Conservation (phyloP, 2,113 vertebrate species). For the Mionectes macconnelli region DNA sequence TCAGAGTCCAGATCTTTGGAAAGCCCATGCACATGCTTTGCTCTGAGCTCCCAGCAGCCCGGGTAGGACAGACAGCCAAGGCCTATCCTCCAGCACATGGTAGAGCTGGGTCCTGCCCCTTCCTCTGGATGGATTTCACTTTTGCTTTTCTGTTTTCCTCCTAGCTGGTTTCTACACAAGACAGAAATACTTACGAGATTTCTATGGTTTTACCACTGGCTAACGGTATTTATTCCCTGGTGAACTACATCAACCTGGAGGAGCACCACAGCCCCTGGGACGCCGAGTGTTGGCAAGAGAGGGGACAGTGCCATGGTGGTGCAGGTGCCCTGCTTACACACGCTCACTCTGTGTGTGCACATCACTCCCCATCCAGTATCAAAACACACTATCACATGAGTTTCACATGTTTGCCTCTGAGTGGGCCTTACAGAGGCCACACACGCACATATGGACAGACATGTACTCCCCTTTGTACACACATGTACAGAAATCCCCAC, state of each 20-base stretch:
- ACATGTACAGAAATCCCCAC: not conserved
- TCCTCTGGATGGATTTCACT: fast-evolving
- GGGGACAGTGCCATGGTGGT: no score
- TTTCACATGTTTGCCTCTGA: not conserved
- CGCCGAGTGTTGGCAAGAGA: not conserved
- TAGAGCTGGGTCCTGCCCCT: not conserved
- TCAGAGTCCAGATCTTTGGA: no score
- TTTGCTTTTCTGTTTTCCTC: not conserved
- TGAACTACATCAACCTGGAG: not conserved
- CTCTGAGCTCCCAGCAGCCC: not conserved
- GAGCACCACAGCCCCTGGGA: not conserved
- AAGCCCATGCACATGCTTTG: not conserved
- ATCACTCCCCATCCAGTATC: not conserved
- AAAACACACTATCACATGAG: not conserved
- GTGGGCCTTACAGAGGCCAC: not conserved
- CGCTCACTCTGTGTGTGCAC: fast-evolving
- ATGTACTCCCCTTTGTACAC: not conserved
- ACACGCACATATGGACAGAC: not conserved
- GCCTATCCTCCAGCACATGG: fast-evolving
- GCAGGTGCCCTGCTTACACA: fast-evolving
- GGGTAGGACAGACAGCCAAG: not conserved
- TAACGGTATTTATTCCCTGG: not conserved
- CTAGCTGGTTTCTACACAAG: not conserved
- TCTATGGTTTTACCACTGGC: not conserved
- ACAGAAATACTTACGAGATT: not conserved